Evolutionary conservation across 2,113 vertebrate species (phyloP).

Genomic region (Vombatus ursinus): DNA sequence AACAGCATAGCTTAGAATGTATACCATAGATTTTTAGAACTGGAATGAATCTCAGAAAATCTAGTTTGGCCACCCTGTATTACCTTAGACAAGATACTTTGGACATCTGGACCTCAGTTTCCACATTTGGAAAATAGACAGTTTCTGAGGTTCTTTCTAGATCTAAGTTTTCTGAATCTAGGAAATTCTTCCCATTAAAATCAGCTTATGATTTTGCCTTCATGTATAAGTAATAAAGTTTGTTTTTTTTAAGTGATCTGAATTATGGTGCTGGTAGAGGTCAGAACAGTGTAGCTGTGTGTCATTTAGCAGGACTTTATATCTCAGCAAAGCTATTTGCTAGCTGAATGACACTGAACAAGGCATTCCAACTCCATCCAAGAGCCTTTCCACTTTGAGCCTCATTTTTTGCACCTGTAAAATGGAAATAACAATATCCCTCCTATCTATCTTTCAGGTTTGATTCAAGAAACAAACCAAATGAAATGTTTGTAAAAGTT

Average conservation of each 20-base stretch:
- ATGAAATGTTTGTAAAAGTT: background rate
- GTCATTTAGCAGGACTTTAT: conserved; percentile 89
- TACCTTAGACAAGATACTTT: background rate
- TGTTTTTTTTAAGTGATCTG: conserved; percentile 86
- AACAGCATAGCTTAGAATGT: background rate
- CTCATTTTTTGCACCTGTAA: background rate
- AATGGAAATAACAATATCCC: background rate
- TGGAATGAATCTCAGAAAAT: background rate
- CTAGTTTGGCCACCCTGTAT: background rate
- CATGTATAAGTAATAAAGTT: conserved; percentile 84
- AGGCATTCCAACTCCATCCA: background rate
- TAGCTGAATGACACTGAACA: background rate
- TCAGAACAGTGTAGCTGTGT: conserved; percentile 87
- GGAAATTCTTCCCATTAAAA: background rate
- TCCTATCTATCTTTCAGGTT: background rate
- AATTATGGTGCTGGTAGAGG: conserved; percentile 95
- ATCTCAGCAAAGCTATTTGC: conserved; percentile 90
- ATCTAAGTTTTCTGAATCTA: background rate
- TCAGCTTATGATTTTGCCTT: conserved; percentile 14
- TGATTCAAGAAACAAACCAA: background rate
- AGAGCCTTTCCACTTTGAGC: background rate
- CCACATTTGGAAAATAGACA: background rate
- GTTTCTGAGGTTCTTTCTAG: background rate
- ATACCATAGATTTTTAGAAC: background rate
- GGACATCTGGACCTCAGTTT: background rate